Evolutionary conservation across 1,140 invertebrate genomes (phyloP).

Genomic region (Penaeus indicus): DNA sequence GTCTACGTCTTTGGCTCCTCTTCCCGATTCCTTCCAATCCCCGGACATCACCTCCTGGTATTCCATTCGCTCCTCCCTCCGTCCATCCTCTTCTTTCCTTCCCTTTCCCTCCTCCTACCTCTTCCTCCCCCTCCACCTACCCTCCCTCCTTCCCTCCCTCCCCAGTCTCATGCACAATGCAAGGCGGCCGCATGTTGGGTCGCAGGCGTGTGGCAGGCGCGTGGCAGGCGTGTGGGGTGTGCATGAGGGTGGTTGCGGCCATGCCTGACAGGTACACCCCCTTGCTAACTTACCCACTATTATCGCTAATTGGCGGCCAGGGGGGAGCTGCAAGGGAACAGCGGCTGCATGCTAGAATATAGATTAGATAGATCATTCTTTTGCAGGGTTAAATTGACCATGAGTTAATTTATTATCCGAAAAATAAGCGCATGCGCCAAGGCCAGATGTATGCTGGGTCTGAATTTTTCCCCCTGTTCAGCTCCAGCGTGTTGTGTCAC

Average conservation of each 20-base stretch:
- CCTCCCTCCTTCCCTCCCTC: background rate
- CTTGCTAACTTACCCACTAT: constrained; percentile 34
- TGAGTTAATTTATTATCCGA: constrained; percentile 54
- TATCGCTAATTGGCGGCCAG: constrained; percentile 45
- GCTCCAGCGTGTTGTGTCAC: no score
- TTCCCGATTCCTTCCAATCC: no score
- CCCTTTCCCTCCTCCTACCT: background rate
- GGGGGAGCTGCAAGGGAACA: constrained; percentile 1
- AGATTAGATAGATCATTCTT: constrained; percentile 47
- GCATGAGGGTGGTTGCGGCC: constrained; percentile 35
- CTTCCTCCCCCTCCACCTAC: background rate
- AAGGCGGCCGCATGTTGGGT: constrained; percentile 16
- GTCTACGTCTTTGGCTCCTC: no score
- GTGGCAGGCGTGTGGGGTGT: background rate
- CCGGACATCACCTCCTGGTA: no score
- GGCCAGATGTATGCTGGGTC: background rate
- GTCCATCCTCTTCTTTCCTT: background rate
- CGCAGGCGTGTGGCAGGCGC: constrained; percentile 26
- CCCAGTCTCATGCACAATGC: constrained; percentile 44
- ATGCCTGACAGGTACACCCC: constrained; percentile 39
- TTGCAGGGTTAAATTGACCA: constrained; percentile 39
- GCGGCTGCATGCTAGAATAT: constrained; percentile 35
- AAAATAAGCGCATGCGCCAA: background rate
- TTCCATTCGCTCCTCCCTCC: no score
- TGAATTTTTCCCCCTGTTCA: no score